Percentiles rank a stretch among this genome's conserved stretches.
phyloP scores from a whole-genome alignment of 2,888 invertebrate genomes.

The Brassicogethes aeneus region DNA sequence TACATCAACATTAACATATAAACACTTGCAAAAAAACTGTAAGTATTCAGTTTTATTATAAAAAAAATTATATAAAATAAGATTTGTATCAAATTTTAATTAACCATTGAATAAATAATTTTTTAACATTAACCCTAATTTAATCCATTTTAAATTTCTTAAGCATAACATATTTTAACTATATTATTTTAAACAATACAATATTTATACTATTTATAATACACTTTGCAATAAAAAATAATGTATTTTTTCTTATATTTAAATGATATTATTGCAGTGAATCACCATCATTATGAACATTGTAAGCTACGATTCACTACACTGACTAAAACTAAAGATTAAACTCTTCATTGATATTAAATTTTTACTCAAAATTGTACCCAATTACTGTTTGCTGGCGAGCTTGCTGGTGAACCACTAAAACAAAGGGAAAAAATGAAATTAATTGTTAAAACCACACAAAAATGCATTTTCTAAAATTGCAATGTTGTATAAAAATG shows the following conservation, averaged over 20 bases:
- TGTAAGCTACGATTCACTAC: slow-evolving; percentile 11
- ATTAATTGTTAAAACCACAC: not conserved
- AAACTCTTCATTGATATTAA: not conserved
- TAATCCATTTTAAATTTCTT: not conserved
- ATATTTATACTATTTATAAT: not conserved
- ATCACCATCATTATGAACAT: slow-evolving; percentile 15
- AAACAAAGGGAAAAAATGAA: slow-evolving; percentile 15
- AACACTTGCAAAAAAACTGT: not conserved
- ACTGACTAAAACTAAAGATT: not conserved
- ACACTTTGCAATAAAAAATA: not conserved
- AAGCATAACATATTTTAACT: not conserved
- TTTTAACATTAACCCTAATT: too few relatives aligned
- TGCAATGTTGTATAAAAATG: not conserved
- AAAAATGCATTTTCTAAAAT: not conserved
- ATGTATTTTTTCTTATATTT: not conserved
- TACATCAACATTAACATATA: not conserved
- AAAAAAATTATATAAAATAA: not conserved
- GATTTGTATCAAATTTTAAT: not conserved
- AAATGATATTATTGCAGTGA: slow-evolving; percentile 16
- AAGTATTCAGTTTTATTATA: not conserved
- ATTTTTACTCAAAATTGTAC: slow-evolving; percentile 36
- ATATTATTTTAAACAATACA: not conserved
- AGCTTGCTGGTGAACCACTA: slow-evolving; percentile 28
- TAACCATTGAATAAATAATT: not conserved
- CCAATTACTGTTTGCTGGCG: slow-evolving; percentile 36